phyloP scores from a whole-genome alignment of 2,797 vertebrate genomes.

The Channa striata region DNA sequence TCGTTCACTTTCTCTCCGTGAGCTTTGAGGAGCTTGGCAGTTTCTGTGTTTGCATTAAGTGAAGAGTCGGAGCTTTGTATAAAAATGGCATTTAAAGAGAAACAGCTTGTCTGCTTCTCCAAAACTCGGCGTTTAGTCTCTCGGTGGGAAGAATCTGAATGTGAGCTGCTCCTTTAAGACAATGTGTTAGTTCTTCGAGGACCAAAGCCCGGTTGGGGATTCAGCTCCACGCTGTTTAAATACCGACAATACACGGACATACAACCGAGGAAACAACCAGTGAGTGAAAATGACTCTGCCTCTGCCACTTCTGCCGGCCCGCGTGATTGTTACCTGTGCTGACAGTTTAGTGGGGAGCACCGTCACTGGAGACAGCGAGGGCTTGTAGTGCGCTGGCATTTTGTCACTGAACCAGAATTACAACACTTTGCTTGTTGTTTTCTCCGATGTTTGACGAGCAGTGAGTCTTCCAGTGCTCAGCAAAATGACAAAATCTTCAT shows the following conservation, averaged over 20 bases:
- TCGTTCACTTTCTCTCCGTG: not conserved
- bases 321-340: conserved; percentile 14
- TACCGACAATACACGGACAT: not conserved
- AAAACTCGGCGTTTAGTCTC: too few relatives aligned
- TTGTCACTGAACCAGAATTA: not conserved
- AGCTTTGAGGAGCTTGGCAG: too few relatives aligned
- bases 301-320: conserved; percentile 1
- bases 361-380: conserved; percentile 3
- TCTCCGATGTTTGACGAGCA: too few relatives aligned
- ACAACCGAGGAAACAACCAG: not conserved
- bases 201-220: too few relatives aligned
- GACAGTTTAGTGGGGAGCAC: conserved; percentile 6
- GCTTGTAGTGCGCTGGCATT: not conserved
- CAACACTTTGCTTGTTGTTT: not conserved
- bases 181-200: too few relatives aligned
- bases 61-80: too few relatives aligned
- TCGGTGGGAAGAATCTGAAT: too few relatives aligned
- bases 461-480: conserved; percentile 16
- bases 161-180: too few relatives aligned
- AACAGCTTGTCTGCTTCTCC: too few relatives aligned
- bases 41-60: not conserved
- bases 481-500: not conserved
- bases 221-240: too few relatives aligned
- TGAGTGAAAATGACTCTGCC: conserved; percentile 5
- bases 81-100: too few relatives aligned